phyloP scores from a whole-genome alignment of 2,113 vertebrate species.

The Geothlypis trichas region DNA sequence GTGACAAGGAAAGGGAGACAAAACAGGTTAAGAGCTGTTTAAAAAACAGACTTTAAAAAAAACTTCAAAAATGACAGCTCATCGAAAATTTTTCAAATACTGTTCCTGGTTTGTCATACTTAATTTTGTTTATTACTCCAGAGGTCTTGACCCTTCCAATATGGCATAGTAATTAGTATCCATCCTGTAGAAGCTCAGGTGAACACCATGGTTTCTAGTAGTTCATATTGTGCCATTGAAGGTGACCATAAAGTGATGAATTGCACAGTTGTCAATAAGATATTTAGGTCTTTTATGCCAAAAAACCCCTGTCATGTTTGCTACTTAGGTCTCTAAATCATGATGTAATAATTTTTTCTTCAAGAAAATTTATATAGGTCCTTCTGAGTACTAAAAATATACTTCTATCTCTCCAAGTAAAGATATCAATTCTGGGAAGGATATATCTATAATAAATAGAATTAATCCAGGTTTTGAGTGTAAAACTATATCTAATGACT shows the following conservation, averaged over 20 bases:
- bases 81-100: not conserved
- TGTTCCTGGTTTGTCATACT: not conserved
- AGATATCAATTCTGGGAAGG: not conserved
- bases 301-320: fast-evolving
- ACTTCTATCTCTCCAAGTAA: not conserved
- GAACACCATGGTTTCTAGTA: not conserved
- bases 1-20: not conserved
- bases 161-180: not conserved
- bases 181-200: not conserved
- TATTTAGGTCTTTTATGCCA: not conserved
- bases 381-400: not conserved
- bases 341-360: not conserved
- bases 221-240: not conserved
- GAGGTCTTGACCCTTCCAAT: not conserved
- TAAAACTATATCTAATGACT: not conserved
- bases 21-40: not conserved
- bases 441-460: not conserved
- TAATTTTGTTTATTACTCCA: not conserved
- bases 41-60: not conserved
- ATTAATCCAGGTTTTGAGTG: not conserved
- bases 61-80: not conserved
- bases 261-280: not conserved
- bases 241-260: not conserved
- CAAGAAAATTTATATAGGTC: not conserved
- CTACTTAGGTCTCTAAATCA: not conserved